These are phyloP conservation scores for Linnaemya tessellans DNA, from an alignment of 2,888 invertebrate genomes.

Conservation along the genomic window DNA sequence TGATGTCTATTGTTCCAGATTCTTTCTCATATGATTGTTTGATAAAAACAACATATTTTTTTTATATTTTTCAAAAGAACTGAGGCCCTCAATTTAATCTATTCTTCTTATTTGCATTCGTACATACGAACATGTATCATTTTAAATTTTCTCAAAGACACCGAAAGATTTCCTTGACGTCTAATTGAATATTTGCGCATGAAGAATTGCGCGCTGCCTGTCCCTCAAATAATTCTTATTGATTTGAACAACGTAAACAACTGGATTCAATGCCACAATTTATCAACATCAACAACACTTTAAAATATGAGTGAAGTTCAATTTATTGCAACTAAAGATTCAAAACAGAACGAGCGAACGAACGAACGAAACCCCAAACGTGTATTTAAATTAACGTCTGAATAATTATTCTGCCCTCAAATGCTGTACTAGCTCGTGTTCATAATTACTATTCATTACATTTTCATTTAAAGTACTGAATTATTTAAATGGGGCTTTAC, in stretches of 20 bases:
- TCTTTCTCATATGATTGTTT: no score
- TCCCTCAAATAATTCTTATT: constrained; percentile 4
- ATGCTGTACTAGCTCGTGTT: neutral
- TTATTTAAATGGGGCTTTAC: constrained; percentile 63
- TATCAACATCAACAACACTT: constrained; percentile 40
- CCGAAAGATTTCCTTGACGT: constrained; percentile 25
- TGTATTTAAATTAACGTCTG: constrained; percentile 8
- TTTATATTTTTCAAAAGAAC: no score
- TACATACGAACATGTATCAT: no score
- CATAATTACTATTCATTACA: constrained; percentile 42
- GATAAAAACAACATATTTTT: no score
- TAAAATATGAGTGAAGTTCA: neutral
- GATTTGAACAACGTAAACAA: constrained; percentile 1
- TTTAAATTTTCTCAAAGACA: constrained; percentile 21
- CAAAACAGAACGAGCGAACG: neutral
- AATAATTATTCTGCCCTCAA: constrained; percentile 22
- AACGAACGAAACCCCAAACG: neutral
- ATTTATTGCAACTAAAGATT: neutral
- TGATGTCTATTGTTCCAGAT: no score
- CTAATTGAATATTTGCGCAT: constrained; percentile 47
- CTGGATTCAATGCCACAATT: constrained; percentile 43
- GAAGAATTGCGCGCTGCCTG: neutral
- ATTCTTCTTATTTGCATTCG: neutral
- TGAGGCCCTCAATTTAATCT: no score
- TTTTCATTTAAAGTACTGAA: constrained; percentile 45